Evolutionary conservation across 1,140 invertebrate genomes (phyloP), one percentile per base, ranked within the genome.

Genomic region (Drosophila takahashii): DNA sequence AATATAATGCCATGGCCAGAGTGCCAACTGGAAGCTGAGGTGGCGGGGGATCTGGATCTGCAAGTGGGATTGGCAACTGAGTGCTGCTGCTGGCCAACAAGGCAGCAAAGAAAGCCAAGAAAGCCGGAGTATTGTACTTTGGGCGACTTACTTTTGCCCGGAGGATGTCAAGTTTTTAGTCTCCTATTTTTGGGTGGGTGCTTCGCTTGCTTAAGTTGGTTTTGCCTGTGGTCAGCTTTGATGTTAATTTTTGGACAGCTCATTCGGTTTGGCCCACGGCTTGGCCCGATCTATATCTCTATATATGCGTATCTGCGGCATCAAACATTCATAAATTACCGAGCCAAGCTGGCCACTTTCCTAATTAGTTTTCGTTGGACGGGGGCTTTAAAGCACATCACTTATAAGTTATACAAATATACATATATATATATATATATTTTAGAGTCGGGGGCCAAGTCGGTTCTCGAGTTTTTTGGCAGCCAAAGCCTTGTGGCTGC

Each of bases 1-100:
- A 86, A 87, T 86, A 87, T 86, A 81, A 87, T 86, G 81, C 79
- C 54, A 71, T 64, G 78, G 57, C 60, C 64, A 16, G 29, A 79
- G 79, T 74, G 75, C 50, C 75, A 74, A 59, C 36, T 42, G 47
- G 44, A 29, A 72, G 13, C 15, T 11, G 32, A 34, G 42, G 32
- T 22, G 15, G 26, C 22, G 18, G 34, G 15, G 54, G 13, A 29
- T 27, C n/a, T 6, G 54, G 13, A 29, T 27, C 18, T 6, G 3
- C 36, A 13, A 42, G 16, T 18, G 47, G 48, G 32, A 53, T 54
- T 45, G 50, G 57, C 36, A 48, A 42, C 66, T 67, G 62, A 70
- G 69, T 71, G 56, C 66, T 52, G 54, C 57, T 71, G 56, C 53
- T 52, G 54, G 66, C 39, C 47, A 73, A 53, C 67, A 62, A 61